phyloP scores from a whole-genome alignment of 2,113 vertebrate genomes.

The Promerops cafer region DNA sequence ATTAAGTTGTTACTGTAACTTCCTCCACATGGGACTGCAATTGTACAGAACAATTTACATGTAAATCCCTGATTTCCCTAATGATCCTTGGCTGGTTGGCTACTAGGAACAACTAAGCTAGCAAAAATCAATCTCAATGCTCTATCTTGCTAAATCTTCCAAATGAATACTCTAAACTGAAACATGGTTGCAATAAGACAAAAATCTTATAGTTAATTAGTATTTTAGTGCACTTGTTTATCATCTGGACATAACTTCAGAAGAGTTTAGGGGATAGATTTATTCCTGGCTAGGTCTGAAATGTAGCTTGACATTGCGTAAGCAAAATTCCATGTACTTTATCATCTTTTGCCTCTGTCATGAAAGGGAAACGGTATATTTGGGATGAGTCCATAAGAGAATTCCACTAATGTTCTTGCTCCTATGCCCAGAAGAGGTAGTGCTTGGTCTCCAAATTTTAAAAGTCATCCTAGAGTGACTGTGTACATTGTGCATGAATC shows the following conservation, averaged over 20 bases:
- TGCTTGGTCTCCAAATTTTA: neutral
- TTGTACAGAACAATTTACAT: neutral
- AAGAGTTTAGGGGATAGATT: neutral
- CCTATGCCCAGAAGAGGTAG: neutral
- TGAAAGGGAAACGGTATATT: neutral
- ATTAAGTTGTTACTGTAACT: neutral
- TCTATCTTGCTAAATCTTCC: neutral
- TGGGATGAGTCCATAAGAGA: neutral
- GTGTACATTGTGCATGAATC: neutral
- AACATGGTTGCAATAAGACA: neutral
- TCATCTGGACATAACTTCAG: neutral
- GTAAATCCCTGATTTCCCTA: neutral
- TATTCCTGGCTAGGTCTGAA: neutral
- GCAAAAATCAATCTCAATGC: neutral
- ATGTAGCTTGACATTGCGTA: neutral
- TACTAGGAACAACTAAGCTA: neutral
- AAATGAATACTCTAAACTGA: neutral
- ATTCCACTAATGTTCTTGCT: neutral
- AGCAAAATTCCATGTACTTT: neutral
- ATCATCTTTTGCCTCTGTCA: neutral
- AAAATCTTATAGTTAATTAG: constrained; percentile 18
- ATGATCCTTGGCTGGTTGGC: neutral
- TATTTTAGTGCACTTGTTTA: neutral
- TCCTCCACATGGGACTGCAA: neutral
- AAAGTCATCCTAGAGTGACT: neutral